phyloP scores from a whole-genome alignment of 2,888 invertebrate genomes.

The Chromoteleia sp. region DNA sequence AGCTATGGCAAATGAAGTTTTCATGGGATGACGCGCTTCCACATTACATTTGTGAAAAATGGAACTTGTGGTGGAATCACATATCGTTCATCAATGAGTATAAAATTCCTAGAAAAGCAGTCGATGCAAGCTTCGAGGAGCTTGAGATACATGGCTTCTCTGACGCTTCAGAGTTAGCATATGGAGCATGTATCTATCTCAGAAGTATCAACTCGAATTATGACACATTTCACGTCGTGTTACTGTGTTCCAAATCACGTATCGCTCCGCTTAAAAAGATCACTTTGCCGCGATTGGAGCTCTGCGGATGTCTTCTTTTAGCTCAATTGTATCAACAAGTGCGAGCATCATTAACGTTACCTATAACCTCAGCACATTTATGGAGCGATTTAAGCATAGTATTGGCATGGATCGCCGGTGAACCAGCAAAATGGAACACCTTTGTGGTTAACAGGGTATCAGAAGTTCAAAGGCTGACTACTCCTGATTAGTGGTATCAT shows the following conservation, averaged over 20 bases:
- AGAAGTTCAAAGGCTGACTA: not conserved
- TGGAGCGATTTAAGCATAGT: slow-evolving; percentile 73
- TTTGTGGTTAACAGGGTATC: slow-evolving; percentile 47
- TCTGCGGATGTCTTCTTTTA: not conserved
- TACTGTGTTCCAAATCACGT: slow-evolving; percentile 29
- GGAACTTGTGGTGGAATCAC: too few species aligned
- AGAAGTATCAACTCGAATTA: too few species aligned
- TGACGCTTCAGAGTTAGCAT: too few species aligned
- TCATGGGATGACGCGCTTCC: too few species aligned
- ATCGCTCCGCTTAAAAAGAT: slow-evolving; percentile 29
- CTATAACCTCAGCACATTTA: not conserved
- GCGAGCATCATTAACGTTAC: not conserved
- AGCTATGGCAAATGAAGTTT: too few species aligned
- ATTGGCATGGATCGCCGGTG: slow-evolving; percentile 70
- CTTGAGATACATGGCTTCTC: too few species aligned
- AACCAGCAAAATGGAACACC: slow-evolving; percentile 26
- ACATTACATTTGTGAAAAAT: too few species aligned
- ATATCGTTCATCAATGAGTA: too few species aligned
- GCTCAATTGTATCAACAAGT: not conserved
- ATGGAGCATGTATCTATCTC: too few species aligned
- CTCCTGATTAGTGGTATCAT: not conserved
- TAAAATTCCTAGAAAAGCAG: too few species aligned
- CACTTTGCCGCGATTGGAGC: not conserved
- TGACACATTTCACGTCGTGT: not conserved
- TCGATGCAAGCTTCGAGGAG: too few species aligned